phyloP scores from a whole-genome alignment of 2,797 vertebrate species.

The Chromobotia macracanthus region DNA sequence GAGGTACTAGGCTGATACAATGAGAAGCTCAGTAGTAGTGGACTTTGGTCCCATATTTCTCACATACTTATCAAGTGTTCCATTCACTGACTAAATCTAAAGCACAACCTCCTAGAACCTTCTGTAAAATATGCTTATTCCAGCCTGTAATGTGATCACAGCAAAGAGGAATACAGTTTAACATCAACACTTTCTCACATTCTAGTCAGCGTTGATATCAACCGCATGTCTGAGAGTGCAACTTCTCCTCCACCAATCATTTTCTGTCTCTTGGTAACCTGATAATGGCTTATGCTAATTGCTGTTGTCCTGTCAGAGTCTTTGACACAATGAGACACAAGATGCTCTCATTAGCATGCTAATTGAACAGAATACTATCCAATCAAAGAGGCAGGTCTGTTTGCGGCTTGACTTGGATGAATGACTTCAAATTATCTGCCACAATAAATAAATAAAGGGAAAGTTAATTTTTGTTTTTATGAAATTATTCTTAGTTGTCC shows the following conservation, averaged over 20 bases:
- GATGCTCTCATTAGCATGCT: slow-evolving; percentile 58
- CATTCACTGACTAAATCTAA: background rate
- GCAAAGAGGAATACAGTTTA: slow-evolving; percentile 1
- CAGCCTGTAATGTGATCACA: background rate
- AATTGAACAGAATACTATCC: slow-evolving; percentile 53
- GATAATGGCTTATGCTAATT: slow-evolving; percentile 54
- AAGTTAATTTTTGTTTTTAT: slow-evolving; percentile 12
- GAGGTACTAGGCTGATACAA: background rate
- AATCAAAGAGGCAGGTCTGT: slow-evolving; percentile 51
- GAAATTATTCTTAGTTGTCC: background rate
- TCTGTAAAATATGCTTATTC: background rate
- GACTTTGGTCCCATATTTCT: background rate
- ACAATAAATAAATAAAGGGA: slow-evolving; percentile 18
- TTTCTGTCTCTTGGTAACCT: slow-evolving; percentile 37
- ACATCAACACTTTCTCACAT: slow-evolving; percentile 18
- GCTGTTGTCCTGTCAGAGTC: slow-evolving; percentile 40
- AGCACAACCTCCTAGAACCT: background rate
- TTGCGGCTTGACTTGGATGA: slow-evolving; percentile 48
- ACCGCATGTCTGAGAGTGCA: slow-evolving; percentile 11
- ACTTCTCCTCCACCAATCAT: slow-evolving; percentile 8
- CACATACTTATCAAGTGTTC: background rate
- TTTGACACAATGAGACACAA: slow-evolving; percentile 40
- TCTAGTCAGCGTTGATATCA: background rate
- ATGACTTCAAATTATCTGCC: slow-evolving; percentile 36
- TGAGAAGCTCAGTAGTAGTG: background rate